Evolutionary conservation across 2,888 invertebrate genomes (phyloP).

Genomic region (Aplocera efformata): DNA sequence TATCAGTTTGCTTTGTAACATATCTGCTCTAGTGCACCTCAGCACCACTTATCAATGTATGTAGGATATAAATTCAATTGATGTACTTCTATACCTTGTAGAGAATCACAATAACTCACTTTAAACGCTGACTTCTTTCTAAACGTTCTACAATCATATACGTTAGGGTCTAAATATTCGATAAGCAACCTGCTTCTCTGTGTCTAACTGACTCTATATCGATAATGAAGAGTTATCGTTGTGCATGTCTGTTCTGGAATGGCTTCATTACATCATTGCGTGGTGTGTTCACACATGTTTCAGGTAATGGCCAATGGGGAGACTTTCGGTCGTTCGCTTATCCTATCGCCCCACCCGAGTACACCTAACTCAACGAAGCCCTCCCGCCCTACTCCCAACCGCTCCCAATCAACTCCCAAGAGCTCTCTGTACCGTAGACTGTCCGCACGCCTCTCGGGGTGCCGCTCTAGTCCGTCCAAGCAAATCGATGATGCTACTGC

Average conservation of each 20-base stretch:
- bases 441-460: conserved; percentile 70
- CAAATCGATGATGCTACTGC: conserved; percentile 34
- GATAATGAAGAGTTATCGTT: conserved; percentile 55
- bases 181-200: conserved; percentile 53
- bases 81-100: conserved; percentile 14
- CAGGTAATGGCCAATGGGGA: conserved; percentile 86
- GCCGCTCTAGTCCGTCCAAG: conserved; percentile 51
- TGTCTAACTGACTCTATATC: conserved; percentile 61
- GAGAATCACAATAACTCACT: conserved; percentile 15
- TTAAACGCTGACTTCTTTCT: conserved; percentile 15
- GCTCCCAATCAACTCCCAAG: conserved; percentile 71
- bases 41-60: conserved; percentile 19
- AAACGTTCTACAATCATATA: conserved; percentile 14
- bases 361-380: conserved; percentile 62
- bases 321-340: conserved; percentile 83
- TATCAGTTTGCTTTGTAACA: conserved; percentile 37
- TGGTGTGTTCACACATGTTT: conserved; percentile 83
- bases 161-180: conserved; percentile 24
- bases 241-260: conserved; percentile 78
- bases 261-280: conserved; percentile 81
- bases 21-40: conserved; percentile 31
- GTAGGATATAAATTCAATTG: conserved; percentile 22
- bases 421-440: conserved; percentile 71
- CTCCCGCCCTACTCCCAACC: conserved; percentile 59
- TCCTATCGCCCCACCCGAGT: conserved; percentile 73